Conservation (phyloP, 2,888 invertebrate species). For the Pandemis cinnamomeana region DNA sequence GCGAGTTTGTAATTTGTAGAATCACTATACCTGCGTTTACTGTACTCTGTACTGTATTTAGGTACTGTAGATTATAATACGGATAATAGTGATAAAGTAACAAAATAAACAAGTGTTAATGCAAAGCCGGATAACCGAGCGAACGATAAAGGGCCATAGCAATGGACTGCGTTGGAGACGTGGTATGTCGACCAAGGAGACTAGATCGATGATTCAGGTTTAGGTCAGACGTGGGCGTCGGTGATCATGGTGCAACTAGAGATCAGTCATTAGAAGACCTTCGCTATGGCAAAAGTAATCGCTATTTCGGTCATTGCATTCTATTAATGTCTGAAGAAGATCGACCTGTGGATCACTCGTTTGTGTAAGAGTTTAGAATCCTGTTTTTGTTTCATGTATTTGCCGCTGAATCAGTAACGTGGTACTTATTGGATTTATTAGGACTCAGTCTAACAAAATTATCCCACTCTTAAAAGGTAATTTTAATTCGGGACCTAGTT, state of each 20-base stretch:
- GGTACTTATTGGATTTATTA: neutral
- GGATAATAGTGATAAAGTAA: neutral
- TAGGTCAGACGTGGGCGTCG: conserved; percentile 34
- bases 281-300: neutral
- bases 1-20: no score
- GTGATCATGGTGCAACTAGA: conserved; percentile 15
- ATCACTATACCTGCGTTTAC: no score
- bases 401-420: neutral
- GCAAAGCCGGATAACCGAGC: neutral
- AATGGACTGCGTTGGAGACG: conserved; percentile 1
- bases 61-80: neutral
- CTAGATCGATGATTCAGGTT: conserved; percentile 26
- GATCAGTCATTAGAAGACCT: conserved; percentile 19
- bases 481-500: no score
- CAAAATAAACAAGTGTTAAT: conserved; percentile 7
- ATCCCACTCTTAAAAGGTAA: no score
- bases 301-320: neutral
- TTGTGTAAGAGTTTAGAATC: neutral
- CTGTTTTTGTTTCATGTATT: neutral
- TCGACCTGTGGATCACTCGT: neutral
- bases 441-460: neutral
- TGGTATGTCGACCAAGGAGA: conserved; percentile 14
- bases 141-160: neutral
- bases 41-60: no score
- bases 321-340: neutral